Conservation (phyloP, 2,888 invertebrate genomes). For the Nebria brevicollis region DNA sequence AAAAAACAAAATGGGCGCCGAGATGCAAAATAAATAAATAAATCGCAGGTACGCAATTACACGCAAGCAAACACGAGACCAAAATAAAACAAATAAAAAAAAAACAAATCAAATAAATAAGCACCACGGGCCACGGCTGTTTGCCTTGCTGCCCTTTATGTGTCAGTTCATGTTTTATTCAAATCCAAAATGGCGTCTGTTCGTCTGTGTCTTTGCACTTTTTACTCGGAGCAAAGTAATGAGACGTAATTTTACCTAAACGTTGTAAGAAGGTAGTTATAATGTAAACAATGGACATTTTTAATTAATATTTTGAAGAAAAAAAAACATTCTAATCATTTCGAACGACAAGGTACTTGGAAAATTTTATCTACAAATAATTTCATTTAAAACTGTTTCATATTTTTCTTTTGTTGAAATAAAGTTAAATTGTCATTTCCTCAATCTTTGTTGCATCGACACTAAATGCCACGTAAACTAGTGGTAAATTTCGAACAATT, state of each 20-base stretch:
- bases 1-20: slow-evolving; percentile 25
- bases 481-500: too few species aligned
- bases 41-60: slow-evolving; percentile 33
- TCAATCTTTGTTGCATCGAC: background rate
- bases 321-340: too few species aligned
- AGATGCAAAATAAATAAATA: slow-evolving; percentile 31
- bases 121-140: slow-evolving; percentile 11
- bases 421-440: background rate
- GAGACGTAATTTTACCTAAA: background rate
- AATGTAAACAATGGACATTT: too few species aligned
- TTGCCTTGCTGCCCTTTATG: slow-evolving; percentile 32
- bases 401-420: background rate
- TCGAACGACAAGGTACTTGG: too few species aligned
- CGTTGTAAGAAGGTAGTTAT: too few species aligned
- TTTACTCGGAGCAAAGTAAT: slow-evolving; percentile 1
- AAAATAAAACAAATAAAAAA: slow-evolving; percentile 16
- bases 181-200: background rate
- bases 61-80: slow-evolving; percentile 20
- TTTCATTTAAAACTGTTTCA: background rate
- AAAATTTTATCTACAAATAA: too few species aligned
- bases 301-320: too few species aligned
- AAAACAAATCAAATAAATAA: slow-evolving; percentile 12
- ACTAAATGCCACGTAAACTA: too few species aligned
- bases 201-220: background rate
- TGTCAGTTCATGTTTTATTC: slow-evolving; percentile 20